phyloP scores from a whole-genome alignment of 2,888 invertebrate species.

The Cerastoderma edule region DNA sequence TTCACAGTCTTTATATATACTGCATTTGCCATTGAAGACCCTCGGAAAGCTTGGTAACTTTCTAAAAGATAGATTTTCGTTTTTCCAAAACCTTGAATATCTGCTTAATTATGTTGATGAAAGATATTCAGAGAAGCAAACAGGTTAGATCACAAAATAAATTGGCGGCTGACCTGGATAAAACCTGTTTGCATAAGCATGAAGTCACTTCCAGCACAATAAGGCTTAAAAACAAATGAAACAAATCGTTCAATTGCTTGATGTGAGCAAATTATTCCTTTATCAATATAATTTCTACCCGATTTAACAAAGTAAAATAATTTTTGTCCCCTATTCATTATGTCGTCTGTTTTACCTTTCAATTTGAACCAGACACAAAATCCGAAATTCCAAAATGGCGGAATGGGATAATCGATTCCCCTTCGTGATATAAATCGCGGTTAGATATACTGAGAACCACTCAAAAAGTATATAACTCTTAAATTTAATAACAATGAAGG shows the following conservation, averaged over 20 bases:
- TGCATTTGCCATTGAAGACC: background rate
- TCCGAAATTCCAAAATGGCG: no score
- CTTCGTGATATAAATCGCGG: background rate
- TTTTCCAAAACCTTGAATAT: background rate
- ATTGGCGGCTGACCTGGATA: no score
- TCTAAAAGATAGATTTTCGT: background rate
- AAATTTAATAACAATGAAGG: background rate
- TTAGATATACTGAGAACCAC: background rate
- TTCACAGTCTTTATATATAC: no score
- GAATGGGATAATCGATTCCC: no score
- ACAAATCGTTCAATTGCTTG: background rate
- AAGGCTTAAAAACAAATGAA: background rate
- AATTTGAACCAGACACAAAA: no score
- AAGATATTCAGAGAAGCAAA: background rate
- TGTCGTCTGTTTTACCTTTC: slow-evolving; percentile 1
- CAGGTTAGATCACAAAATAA: background rate
- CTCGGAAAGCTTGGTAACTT: background rate
- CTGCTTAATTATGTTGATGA: background rate
- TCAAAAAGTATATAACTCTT: background rate
- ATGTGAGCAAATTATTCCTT: background rate
- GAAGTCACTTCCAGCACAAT: no score
- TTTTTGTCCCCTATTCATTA: slow-evolving; percentile 8
- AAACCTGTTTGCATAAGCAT: no score
- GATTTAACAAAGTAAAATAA: slow-evolving; percentile 2
- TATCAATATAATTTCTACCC: background rate